Percentiles rank a stretch among this genome's conserved stretches.
Evolutionary conservation across 2,888 invertebrate species (phyloP).

Genomic region (Bedellia somnulentella): DNA sequence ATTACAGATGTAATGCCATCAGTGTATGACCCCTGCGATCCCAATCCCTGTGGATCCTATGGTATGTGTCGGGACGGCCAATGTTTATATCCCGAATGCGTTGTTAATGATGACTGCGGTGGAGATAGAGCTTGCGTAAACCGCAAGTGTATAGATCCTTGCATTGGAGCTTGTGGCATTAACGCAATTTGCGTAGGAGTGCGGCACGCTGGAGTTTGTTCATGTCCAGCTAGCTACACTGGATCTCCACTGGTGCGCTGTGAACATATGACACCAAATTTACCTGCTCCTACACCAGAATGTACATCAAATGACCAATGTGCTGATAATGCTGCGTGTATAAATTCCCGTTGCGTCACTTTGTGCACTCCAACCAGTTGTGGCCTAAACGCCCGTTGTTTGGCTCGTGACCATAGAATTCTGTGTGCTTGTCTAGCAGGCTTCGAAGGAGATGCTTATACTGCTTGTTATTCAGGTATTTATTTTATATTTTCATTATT

Average conservation of each 20-base stretch:
- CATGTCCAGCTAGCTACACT: conserved; percentile 75
- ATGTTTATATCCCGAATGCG: conserved; percentile 82
- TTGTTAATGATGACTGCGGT: conserved; percentile 84
- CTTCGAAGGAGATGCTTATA: conserved; percentile 81
- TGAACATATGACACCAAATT: conserved; percentile 29
- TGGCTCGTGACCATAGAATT: conserved; percentile 77
- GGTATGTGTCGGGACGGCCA: conserved; percentile 67
- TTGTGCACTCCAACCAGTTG: conserved; percentile 76
- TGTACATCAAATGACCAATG: conserved; percentile 79
- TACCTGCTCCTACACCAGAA: conserved; percentile 65
- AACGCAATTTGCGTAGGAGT: conserved; percentile 79
- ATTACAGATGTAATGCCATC: conserved; percentile 16
- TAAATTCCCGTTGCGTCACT: conserved; percentile 71
- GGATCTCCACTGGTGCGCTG: conserved; percentile 81
- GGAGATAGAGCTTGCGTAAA: conserved; percentile 79
- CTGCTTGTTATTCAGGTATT: conserved; percentile 72
- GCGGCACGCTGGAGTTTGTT: conserved; percentile 77
- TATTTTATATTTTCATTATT: conserved; percentile 2
- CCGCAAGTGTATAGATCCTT: conserved; percentile 83
- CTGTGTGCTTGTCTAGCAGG: conserved; percentile 81
- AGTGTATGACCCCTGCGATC: conserved; percentile 65
- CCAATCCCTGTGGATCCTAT: conserved; percentile 72
- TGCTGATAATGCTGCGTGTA: conserved; percentile 79
- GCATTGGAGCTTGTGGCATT: conserved; percentile 78
- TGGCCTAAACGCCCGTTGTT: conserved; percentile 77